Conservation (phyloP, 2,888 invertebrate species). For the Athrips mouffetella region DNA sequence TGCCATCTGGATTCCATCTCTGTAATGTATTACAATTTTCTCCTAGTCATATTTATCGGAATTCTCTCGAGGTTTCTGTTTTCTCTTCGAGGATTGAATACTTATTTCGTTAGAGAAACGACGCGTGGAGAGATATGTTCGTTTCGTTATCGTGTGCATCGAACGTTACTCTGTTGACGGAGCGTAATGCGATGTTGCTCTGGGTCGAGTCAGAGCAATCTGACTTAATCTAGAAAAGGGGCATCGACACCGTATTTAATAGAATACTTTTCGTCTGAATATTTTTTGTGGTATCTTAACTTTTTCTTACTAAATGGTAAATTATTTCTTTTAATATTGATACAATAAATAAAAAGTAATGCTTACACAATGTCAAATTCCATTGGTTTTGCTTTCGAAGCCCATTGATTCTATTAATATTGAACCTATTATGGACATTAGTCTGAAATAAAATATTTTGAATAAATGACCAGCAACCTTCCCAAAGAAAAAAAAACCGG, state of each 20-base stretch:
- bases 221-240: slow-evolving; percentile 11
- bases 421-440: no score
- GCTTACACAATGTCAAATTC: no score
- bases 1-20: slow-evolving; percentile 54
- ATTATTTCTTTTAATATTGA: no score
- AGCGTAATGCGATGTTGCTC: slow-evolving; percentile 32
- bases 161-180: slow-evolving; percentile 51
- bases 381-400: no score
- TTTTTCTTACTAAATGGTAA: no score
- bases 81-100: slow-evolving; percentile 44
- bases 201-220: no score
- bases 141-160: slow-evolving; percentile 49
- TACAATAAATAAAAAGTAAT: no score
- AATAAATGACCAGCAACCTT: no score
- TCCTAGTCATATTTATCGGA: slow-evolving; percentile 47
- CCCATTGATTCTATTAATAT: no score
- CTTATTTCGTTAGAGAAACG: slow-evolving; percentile 55
- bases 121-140: slow-evolving; percentile 47
- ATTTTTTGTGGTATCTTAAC: no score
- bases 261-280: neutral
- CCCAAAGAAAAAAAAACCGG: no score
- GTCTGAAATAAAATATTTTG: no score
- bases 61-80: slow-evolving; percentile 47
- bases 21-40: slow-evolving; percentile 49
- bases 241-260: neutral